These are phyloP conservation scores for Paramormyrops kingsleyae DNA, from an alignment of 2,113 vertebrate genomes.

Conservation along the genomic window DNA sequence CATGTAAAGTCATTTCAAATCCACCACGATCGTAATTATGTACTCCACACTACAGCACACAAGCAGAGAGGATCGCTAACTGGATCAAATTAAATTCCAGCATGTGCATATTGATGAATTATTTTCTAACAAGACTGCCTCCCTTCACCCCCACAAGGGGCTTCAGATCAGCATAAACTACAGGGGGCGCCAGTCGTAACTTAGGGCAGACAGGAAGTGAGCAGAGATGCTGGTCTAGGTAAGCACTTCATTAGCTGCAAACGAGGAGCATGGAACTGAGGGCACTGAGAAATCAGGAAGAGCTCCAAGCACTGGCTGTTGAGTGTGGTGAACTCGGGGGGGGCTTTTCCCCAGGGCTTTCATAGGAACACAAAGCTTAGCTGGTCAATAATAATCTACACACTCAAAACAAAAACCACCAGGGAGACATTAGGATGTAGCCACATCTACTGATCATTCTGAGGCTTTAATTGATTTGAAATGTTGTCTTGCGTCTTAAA, in stretches of 20 bases:
- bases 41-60: background rate
- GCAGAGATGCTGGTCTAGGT: background rate
- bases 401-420: background rate
- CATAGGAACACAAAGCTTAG: background rate
- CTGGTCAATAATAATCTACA: background rate
- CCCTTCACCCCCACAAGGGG: background rate
- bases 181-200: background rate
- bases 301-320: background rate
- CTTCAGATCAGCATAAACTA: background rate
- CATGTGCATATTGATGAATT: slow-evolving; percentile 4
- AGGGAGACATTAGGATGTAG: background rate
- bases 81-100: background rate
- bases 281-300: background rate
- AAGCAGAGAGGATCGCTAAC: background rate
- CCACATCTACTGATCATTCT: background rate
- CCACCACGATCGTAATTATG: background rate
- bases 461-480: background rate
- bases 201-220: background rate
- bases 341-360: background rate
- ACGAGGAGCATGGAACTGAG: background rate
- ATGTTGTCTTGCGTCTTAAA: background rate
- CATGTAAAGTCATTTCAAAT: background rate
- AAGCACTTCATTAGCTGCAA: background rate
- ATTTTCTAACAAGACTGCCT: background rate
- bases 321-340: background rate